Conservation (phyloP, 2,888 invertebrate genomes). For the Dascillus cervinus region DNA sequence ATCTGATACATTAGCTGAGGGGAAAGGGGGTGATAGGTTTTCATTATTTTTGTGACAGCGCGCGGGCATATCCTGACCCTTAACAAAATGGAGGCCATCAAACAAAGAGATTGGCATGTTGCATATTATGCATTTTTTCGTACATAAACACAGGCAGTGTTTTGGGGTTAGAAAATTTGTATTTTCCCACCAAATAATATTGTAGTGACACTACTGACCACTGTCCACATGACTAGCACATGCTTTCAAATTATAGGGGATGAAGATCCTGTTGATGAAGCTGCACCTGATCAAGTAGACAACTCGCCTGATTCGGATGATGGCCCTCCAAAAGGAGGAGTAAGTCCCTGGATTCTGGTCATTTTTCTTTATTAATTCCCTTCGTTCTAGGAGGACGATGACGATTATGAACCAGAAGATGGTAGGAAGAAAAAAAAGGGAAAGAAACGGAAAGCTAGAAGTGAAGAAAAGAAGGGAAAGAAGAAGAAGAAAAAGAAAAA, state of each 20-base stretch:
- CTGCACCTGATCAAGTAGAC: constrained; percentile 54
- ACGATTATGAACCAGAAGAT: constrained; percentile 81
- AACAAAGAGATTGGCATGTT: constrained; percentile 66
- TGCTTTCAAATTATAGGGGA: constrained; percentile 43
- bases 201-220: constrained; percentile 32
- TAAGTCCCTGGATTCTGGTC: constrained; percentile 27
- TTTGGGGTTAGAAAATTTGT: constrained; percentile 37
- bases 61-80: constrained; percentile 64
- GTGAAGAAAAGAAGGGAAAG: constrained; percentile 86
- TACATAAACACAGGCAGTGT: constrained; percentile 13
- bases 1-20: constrained; percentile 35
- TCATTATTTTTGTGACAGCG: constrained; percentile 50
- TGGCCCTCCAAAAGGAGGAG: constrained; percentile 52
- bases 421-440: constrained; percentile 85
- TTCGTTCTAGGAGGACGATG: constrained; percentile 62
- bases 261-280: constrained; percentile 65
- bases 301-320: constrained; percentile 73
- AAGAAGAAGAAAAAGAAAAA: constrained; percentile 93
- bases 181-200: constrained; percentile 38
- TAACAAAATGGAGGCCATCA: constrained; percentile 73
- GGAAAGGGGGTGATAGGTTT: constrained; percentile 37
- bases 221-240: constrained; percentile 35
- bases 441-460: constrained; percentile 85
- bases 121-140: constrained; percentile 40
- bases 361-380: not conserved